Conservation (phyloP, 1,140 invertebrate species). For the Hylaeus anthracinus region DNA sequence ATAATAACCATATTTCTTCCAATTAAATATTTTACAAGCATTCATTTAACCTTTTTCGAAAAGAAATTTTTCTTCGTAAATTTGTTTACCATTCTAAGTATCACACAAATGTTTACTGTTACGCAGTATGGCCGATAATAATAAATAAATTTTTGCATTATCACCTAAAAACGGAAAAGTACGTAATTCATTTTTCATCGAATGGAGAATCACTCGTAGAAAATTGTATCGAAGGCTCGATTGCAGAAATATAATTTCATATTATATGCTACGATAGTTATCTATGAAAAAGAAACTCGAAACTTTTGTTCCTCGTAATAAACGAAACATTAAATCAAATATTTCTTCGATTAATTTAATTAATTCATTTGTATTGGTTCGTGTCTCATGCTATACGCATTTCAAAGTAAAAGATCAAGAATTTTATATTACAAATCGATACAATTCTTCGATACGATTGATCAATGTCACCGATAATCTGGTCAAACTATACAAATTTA, state of each 20-base stretch:
- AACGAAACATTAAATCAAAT: neutral
- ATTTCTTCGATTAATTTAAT: neutral
- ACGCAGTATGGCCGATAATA: constrained; percentile 44
- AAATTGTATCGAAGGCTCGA: constrained; percentile 32
- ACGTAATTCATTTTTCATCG: constrained; percentile 13
- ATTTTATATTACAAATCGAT: neutral
- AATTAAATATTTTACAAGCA: constrained; percentile 70
- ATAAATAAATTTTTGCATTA: constrained; percentile 49
- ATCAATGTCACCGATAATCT: neutral
- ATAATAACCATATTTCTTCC: constrained; percentile 67
- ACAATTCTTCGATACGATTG: neutral
- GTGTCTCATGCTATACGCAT: neutral
- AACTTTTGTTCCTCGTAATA: neutral
- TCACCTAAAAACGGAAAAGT: constrained; percentile 33
- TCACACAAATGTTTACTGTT: constrained; percentile 61
- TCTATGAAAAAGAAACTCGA: neutral
- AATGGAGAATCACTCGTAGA: constrained; percentile 19
- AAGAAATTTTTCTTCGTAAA: constrained; percentile 37
- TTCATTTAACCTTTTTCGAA: constrained; percentile 52
- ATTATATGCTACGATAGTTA: neutral
- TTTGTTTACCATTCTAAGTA: constrained; percentile 58
- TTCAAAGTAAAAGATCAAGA: neutral
- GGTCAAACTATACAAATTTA: neutral
- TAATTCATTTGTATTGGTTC: neutral
- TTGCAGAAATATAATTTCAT: neutral